Evolutionary conservation across 1,140 invertebrate genomes (phyloP), one percentile per base, ranked within the genome.

Genomic region (Habropoda laboriosa): DNA sequence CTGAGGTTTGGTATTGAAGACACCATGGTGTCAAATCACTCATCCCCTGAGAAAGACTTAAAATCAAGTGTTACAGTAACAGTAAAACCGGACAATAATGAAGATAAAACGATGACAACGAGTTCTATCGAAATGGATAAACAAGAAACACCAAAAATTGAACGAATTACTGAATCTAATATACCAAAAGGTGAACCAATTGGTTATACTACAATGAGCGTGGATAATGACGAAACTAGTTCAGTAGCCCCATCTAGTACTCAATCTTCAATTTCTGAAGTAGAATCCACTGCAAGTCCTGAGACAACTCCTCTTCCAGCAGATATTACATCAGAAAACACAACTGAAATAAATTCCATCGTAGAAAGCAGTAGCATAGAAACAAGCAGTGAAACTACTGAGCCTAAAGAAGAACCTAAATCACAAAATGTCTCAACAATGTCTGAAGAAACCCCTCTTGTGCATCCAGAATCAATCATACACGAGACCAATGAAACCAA

Each of bases 401-500:
- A 60, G 6, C 49, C 49, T 16, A 49, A 32, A 10, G 64, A 67
- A 12, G 42, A 40, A 24, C 3, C 21, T 5, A 60, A 42, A 18
- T 38, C 18, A 13, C 30, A 27, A 6, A 35, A 45, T 4, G 2
- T 24, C 18, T 27, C 51, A 16, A 0, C 27, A 16, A n/a, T 2
- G 16, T 16, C 32, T 1, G 53, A 49, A 4, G 55, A 32, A 24
- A 27, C 55, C 10, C 13, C 55, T 3, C 1, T 7, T 1, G 0
- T 55, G 0, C 67, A 45, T 18, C 47, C 64, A 3, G 72, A 76
- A 13, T 45, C 74, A 21, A 63, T 45, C 45, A 4, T 21, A 3
- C 75, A 82, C 64, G 75, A 88, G 35, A 27, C 42, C 10, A 92
- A 89, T 42, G 87, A 90, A 53, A 80, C 83, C 38, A 88, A 88